Percentiles rank a stretch among this genome's conserved stretches.
phyloP scores from a whole-genome alignment of 2,888 invertebrate species.

The Latrodectus elegans region DNA sequence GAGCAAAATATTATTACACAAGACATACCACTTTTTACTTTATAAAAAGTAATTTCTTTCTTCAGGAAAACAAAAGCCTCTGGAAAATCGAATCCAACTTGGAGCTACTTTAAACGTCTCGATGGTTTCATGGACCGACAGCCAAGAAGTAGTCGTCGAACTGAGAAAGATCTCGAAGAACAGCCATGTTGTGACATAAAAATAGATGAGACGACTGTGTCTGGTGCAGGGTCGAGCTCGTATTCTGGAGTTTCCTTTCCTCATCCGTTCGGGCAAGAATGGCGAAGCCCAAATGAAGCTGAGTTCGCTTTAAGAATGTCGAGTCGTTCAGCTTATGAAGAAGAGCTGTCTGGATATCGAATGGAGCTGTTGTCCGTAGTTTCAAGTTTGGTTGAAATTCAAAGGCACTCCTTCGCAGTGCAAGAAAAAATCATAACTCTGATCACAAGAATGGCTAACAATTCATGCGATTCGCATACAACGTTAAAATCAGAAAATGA shows the following conservation, averaged over 20 bases:
- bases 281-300: background rate
- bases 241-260: background rate
- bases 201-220: background rate
- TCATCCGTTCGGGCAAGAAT: background rate
- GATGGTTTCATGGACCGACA: conserved; percentile 19
- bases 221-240: background rate
- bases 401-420: conserved; percentile 18
- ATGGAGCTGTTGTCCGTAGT: conserved; percentile 10
- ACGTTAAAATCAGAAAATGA: background rate
- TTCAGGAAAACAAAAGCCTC: conserved; percentile 29
- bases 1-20: too few species aligned
- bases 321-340: too few species aligned
- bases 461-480: background rate
- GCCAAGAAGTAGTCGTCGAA: background rate
- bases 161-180: background rate
- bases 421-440: conserved; percentile 31
- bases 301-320: background rate
- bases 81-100: conserved; percentile 11
- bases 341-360: background rate
- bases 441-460: background rate
- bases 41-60: background rate
- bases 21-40: too few species aligned
- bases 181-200: background rate
- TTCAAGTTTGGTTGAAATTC: conserved; percentile 18
- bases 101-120: conserved; percentile 33